Conservation (phyloP, 2,888 invertebrate genomes). For the Oscheius sp. region DNA sequence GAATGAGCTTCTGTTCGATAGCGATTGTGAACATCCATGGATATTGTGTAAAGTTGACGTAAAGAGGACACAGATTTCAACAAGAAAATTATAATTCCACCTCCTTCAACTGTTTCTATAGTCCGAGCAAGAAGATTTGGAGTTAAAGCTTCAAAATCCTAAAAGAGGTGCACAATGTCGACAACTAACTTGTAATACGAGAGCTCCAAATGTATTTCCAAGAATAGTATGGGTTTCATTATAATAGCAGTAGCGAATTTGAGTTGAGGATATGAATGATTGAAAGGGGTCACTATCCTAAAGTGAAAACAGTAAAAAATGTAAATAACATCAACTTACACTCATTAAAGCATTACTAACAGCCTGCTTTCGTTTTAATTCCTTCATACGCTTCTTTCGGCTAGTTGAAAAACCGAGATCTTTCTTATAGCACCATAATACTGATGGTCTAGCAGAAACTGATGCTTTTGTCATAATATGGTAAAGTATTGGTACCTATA, state of each 20-base stretch:
- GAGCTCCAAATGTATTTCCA: slow-evolving; percentile 94
- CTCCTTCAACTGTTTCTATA: slow-evolving; percentile 96
- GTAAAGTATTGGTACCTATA: slow-evolving; percentile 90
- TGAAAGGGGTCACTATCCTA: slow-evolving; percentile 97
- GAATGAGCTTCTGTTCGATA: slow-evolving; percentile 93
- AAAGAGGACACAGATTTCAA: slow-evolving; percentile 86
- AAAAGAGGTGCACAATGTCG: slow-evolving; percentile 34
- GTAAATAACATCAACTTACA: slow-evolving; percentile 1
- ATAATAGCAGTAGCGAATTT: slow-evolving; percentile 96
- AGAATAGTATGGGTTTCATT: slow-evolving; percentile 96
- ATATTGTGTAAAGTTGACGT: slow-evolving; percentile 91
- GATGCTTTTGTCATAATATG: slow-evolving; percentile 95
- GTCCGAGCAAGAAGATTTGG: slow-evolving; percentile 95
- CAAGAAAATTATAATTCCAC: slow-evolving; percentile 85
- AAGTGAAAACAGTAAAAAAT: background rate
- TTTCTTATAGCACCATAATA: slow-evolving; percentile 98
- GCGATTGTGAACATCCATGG: slow-evolving; percentile 96
- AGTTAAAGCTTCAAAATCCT: slow-evolving; percentile 96
- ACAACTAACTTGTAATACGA: slow-evolving; percentile 83
- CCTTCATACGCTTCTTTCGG: slow-evolving; percentile 89
- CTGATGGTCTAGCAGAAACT: slow-evolving; percentile 89
- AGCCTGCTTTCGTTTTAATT: slow-evolving; percentile 83
- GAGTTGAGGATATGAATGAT: slow-evolving; percentile 91
- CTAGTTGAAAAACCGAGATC: slow-evolving; percentile 90
- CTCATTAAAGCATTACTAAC: slow-evolving; percentile 73